phyloP scores from a whole-genome alignment of 1,140 invertebrate genomes.

The Orchesella cincta region DNA sequence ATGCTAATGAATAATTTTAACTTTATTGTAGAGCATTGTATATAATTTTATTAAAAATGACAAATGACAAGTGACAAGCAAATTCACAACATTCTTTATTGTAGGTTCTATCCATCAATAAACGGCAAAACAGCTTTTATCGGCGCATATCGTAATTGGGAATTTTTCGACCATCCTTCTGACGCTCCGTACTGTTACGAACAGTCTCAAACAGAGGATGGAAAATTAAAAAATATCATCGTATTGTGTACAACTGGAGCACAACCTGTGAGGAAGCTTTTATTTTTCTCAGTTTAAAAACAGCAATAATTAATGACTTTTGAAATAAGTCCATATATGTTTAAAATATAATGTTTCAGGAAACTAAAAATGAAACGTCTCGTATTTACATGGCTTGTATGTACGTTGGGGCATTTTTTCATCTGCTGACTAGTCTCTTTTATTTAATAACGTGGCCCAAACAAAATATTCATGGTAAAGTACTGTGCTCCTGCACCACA shows the following conservation, averaged over 20 bases:
- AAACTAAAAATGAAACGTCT: no score
- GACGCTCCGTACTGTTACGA: no score
- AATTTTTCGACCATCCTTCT: not conserved
- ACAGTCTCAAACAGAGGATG: not conserved
- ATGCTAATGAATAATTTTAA: not conserved
- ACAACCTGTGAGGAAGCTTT: no score
- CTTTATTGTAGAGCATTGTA: no score
- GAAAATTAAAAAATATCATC: no score
- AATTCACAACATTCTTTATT: not conserved
- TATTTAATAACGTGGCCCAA: conserved; percentile 1
- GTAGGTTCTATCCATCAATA: not conserved
- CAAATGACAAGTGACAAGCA: not conserved
- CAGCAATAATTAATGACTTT: no score
- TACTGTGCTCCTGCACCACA: not conserved
- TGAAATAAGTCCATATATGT: no score
- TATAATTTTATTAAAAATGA: not conserved
- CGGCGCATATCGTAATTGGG: not conserved
- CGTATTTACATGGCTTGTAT: not conserved
- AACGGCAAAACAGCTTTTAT: not conserved
- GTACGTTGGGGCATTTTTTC: conserved; percentile 5
- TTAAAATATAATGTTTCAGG: not conserved
- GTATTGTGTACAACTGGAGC: no score
- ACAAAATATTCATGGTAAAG: conserved; percentile 16
- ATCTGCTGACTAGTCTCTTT: not conserved
- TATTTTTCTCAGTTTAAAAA: no score